Evolutionary conservation across 37 sponge, comb jelly and placozoan species (phyloP).

Genomic region (Chondrilla cf. caribensis): DNA sequence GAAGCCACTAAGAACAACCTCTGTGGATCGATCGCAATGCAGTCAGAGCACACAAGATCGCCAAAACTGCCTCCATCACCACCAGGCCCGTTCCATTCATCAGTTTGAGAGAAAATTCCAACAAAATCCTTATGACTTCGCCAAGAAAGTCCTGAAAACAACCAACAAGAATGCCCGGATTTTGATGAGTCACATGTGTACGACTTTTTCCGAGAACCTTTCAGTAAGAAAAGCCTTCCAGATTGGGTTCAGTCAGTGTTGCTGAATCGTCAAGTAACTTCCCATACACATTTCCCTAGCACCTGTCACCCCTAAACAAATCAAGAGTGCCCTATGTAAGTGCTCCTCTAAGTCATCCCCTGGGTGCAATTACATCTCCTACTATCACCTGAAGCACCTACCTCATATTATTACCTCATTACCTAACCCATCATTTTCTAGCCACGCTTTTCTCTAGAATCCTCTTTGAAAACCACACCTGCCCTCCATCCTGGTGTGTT

Average conservation of each 20-base stretch:
- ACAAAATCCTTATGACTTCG: not conserved
- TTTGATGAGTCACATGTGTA: not conserved
- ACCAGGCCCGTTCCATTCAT: not conserved
- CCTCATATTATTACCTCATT: too few species aligned
- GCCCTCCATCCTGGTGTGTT: not conserved
- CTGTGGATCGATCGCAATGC: not conserved
- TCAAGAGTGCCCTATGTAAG: too few species aligned
- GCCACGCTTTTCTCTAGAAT: not conserved
- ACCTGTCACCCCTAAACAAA: too few species aligned
- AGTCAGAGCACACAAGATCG: too few species aligned
- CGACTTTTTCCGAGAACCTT: not conserved
- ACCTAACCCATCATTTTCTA: not conserved
- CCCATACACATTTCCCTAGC: too few species aligned
- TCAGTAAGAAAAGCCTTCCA: not conserved
- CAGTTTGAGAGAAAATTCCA: not conserved
- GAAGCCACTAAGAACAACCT: not conserved
- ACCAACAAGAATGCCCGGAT: not conserved
- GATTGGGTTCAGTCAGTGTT: not conserved
- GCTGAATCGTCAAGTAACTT: too few species aligned
- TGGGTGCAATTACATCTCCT: too few species aligned
- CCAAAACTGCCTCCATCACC: too few species aligned
- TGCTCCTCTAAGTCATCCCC: too few species aligned
- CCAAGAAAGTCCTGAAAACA: not conserved
- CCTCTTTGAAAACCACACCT: not conserved
- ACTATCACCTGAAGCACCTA: conserved; percentile 31